Percentiles rank a stretch among this genome's conserved stretches.
Evolutionary conservation across 2,797 vertebrate species (phyloP).

Genomic region (Antennarius maculatus): DNA sequence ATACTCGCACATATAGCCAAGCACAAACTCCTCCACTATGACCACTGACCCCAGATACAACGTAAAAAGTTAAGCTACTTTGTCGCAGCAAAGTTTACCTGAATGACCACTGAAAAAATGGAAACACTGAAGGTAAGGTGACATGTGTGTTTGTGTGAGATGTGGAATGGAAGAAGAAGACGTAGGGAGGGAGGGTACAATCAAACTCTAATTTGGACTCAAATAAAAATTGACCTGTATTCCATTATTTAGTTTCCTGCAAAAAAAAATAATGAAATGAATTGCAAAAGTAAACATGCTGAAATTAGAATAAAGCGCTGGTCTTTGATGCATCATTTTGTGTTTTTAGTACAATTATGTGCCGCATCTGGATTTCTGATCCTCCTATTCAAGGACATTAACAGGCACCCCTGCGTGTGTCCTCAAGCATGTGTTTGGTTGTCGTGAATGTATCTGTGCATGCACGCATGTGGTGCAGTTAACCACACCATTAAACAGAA

Average conservation of each 20-base stretch:
- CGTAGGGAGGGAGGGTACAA: slow-evolving; percentile 23
- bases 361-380: slow-evolving; percentile 80
- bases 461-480: slow-evolving; percentile 59
- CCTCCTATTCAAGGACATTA: slow-evolving; percentile 79
- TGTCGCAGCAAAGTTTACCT: slow-evolving; percentile 21
- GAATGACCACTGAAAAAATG: slow-evolving; percentile 3
- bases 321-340: slow-evolving; percentile 59
- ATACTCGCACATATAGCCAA: slow-evolving; percentile 10
- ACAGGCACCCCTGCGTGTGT: slow-evolving; percentile 67
- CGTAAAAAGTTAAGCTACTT: slow-evolving; percentile 1
- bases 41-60: background rate
- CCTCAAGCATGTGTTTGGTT: slow-evolving; percentile 32
- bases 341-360: slow-evolving; percentile 83
- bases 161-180: slow-evolving; percentile 43
- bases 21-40: background rate
- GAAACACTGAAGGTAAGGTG: slow-evolving; percentile 38
- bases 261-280: slow-evolving; percentile 67
- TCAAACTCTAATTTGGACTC: slow-evolving; percentile 66
- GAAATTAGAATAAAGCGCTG: slow-evolving; percentile 68
- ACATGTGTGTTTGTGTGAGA: slow-evolving; percentile 60
- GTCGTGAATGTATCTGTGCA: slow-evolving; percentile 46
- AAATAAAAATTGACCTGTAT: slow-evolving; percentile 74
- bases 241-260: slow-evolving; percentile 75
- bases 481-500: slow-evolving; percentile 83
- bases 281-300: slow-evolving; percentile 78